Evolutionary conservation across 2,888 invertebrate genomes (phyloP), one percentile per base, ranked within the genome.

Genomic region (Aplocera efformata): DNA sequence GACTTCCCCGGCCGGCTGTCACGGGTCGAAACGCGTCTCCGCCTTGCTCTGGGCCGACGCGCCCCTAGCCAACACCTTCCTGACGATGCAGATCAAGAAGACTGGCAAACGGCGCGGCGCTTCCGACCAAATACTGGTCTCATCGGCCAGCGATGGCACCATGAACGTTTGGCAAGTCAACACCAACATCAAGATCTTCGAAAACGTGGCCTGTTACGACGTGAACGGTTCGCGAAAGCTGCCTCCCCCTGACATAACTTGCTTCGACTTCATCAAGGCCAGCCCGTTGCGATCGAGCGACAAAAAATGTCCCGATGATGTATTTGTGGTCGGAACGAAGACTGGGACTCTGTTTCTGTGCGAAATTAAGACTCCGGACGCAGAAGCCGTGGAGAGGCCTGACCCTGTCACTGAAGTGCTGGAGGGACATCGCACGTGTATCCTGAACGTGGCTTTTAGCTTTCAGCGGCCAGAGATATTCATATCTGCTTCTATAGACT

Each of bases 141-240:
- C 77, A 0, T 58, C 71, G 0, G 76, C 71, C 0, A 61, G 69
- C 9, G 76, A 78, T n/a, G 71, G 85, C 0, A 72, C 72, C 0
- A 11, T 86, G 0, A 79, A 76, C 49, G 67, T 75, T 0, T 86
- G 85, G 84, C 79, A 77, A 50, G 83, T 81, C 0, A 85, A 86
- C 29, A 57, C 65, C 0, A 67, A 63, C 32, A 37, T 53, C 1
- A 74, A 73, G 30, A 56, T 72, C 0, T 83, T 86, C 25, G 77
- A 82, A 13, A 72, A 63, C 6, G 63, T 86, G 0, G 50, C 75
- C 0, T 59, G 67, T 0, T 86, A 79, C 35, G 46, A 47, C 0
- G 56, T 86, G 0, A 79, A 80, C 26, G 72, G 72, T 0, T 63
- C 72, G 0, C 62, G 59, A 4, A 77, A 79, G n/a, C 37, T 61